Base-by-base conservation (phyloP, 1,140 invertebrate genomes). In the Calephelis nemesis region DNA sequence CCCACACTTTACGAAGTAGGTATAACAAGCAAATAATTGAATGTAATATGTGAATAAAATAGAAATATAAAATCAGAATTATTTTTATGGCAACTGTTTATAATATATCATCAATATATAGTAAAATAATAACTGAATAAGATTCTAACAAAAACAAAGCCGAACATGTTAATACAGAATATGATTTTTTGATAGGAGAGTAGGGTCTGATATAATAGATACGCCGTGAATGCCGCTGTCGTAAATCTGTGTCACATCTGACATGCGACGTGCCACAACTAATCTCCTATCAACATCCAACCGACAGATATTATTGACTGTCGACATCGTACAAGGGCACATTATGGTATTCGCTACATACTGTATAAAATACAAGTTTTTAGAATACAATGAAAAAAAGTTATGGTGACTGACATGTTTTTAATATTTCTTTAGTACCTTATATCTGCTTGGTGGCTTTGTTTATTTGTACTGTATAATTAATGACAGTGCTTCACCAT, bases 201-300 rank as follows among this genome's bases (percentile, higher is more conserved):
- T 13, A 30, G 54, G 54, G 15, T 54, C 54, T 11, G 11, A 40
- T 60, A 60, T 60, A 60, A 60, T 60, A 60, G 39, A 60, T 42
- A 60, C 58, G 54, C 54, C 11, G 19, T 58, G 54, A 40, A 60
- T 60, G 54, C 30, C 54, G 12, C 54, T 40, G 54, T 60, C 54
- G 54, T 60, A 60, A 60, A 60, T 60, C 54, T 60, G 54, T 60
- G 54, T 60, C 54, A 60, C 12, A 10, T 60, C 12, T 60, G 54
- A 60, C 54, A 12, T 12, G 54, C n/a, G 39, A 60, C 54, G 54
- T 19, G 19, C 54, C 54, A 60, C 54, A 60, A 60, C 54, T 60
- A 60, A 60, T 60, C 54, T 60, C 54, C 54, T 39, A 60, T 60
- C 30, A 60, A 60, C 54, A 60, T 39, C 10, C 54, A 60, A 60